Evolutionary conservation across 2,888 invertebrate species (phyloP).

Genomic region (Thecophora atra): DNA sequence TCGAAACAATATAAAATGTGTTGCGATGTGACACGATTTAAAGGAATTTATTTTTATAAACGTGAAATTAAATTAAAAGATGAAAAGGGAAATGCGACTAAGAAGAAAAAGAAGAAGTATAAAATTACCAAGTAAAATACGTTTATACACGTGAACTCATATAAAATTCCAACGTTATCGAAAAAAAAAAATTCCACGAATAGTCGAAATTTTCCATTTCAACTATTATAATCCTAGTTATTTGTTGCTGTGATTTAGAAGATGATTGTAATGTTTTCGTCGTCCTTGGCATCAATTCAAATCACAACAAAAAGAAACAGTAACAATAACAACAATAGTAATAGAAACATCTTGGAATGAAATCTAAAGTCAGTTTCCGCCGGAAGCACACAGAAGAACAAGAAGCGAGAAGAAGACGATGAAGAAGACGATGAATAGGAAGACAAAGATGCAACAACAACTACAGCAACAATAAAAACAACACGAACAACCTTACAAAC

Average conservation of each 20-base stretch:
- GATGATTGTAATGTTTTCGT: background rate
- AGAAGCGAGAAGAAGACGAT: too few species aligned
- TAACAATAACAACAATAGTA: background rate
- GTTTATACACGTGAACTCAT: background rate
- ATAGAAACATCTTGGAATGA: slow-evolving; percentile 2
- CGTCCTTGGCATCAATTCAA: background rate
- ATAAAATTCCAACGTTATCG: background rate
- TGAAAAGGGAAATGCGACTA: too few species aligned
- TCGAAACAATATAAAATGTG: slow-evolving; percentile 1
- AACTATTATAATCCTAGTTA: slow-evolving; percentile 6
- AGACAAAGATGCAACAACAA: too few species aligned
- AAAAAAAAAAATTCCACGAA: background rate
- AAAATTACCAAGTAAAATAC: too few species aligned
- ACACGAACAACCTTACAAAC: too few species aligned
- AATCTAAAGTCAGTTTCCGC: too few species aligned
- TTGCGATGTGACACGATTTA: slow-evolving; percentile 17
- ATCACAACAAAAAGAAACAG: background rate
- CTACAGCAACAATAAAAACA: too few species aligned
- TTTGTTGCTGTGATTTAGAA: too few species aligned
- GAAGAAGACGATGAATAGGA: too few species aligned
- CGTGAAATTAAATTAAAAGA: too few species aligned
- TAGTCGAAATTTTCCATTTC: slow-evolving; percentile 1
- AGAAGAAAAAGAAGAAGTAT: too few species aligned
- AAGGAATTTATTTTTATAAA: slow-evolving; percentile 12
- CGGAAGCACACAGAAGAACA: too few species aligned